A percentile compares a stretch with the other conserved stretches of the same genome.
phyloP scores from a whole-genome alignment of 2,888 invertebrate genomes.

The Mesochorus sp. region DNA sequence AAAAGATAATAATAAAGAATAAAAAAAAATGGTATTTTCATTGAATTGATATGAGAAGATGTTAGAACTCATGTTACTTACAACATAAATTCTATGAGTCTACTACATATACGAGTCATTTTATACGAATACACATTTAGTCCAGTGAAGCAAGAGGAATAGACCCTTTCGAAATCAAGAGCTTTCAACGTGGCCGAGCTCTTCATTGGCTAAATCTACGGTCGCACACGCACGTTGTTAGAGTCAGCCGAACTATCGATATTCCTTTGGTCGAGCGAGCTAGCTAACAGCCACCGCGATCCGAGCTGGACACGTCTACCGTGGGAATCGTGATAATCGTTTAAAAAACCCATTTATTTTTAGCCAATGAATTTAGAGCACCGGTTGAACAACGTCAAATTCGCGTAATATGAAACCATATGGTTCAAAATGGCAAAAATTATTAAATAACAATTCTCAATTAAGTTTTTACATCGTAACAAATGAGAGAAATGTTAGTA shows the following conservation, averaged over 20 bases:
- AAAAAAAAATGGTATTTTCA: not conserved
- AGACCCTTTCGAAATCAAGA: conserved; percentile 69
- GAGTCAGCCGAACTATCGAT: conserved; percentile 77
- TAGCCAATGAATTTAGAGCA: too few species aligned
- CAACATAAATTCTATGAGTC: conserved; percentile 4
- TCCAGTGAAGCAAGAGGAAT: conserved; percentile 5
- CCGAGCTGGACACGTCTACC: conserved; percentile 72
- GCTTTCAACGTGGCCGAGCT: conserved; percentile 32
- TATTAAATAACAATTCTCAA: too few species aligned
- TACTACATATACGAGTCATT: conserved; percentile 21
- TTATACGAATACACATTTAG: conserved; percentile 8
- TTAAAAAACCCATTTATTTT: conserved; percentile 75
- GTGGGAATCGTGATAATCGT: conserved; percentile 75
- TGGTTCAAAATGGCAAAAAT: too few species aligned
- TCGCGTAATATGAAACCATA: too few species aligned
- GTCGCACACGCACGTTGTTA: conserved; percentile 81
- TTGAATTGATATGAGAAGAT: not conserved
- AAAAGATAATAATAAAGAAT: not conserved
- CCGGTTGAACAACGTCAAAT: not conserved
- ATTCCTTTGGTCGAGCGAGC: conserved; percentile 59
- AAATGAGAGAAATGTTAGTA: too few species aligned
- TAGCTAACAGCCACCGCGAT: conserved; percentile 40
- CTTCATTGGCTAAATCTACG: conserved; percentile 81
- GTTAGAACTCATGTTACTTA: not conserved
- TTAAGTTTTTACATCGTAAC: too few species aligned